Percentiles rank a stretch among this genome's conserved stretches.
phyloP scores from a whole-genome alignment of 1,140 invertebrate species.

The Alviniconcha marisindica region DNA sequence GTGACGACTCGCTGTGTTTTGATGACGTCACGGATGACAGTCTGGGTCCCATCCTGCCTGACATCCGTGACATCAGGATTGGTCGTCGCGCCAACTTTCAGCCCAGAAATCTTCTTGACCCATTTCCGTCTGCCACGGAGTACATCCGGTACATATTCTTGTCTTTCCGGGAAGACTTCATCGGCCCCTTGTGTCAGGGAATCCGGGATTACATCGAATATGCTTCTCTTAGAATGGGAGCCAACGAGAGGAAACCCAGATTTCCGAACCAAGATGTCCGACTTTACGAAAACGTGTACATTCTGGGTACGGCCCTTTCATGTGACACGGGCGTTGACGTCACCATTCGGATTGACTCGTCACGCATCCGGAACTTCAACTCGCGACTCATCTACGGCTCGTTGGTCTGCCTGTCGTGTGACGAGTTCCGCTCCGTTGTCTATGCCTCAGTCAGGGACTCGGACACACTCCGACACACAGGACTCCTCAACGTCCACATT shows the following conservation, averaged over 20 bases:
- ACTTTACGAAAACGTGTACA: slow-evolving; percentile 56
- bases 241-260: not conserved
- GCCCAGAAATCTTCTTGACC: slow-evolving; percentile 16
- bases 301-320: slow-evolving; percentile 49
- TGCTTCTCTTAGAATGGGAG: not conserved
- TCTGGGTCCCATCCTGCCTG: not conserved
- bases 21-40: not conserved
- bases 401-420: slow-evolving; percentile 83
- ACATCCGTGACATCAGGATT: slow-evolving; percentile 11
- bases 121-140: slow-evolving; percentile 68
- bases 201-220: slow-evolving; percentile 49
- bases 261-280: slow-evolving; percentile 48
- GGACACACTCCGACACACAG: slow-evolving; percentile 70
- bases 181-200: slow-evolving; percentile 70
- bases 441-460: slow-evolving; percentile 83
- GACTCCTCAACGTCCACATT: slow-evolving; percentile 9
- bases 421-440: slow-evolving; percentile 82
- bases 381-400: slow-evolving; percentile 84
- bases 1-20: not conserved
- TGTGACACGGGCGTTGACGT: slow-evolving; percentile 49
- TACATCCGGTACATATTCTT: slow-evolving; percentile 87
- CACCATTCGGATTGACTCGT: slow-evolving; percentile 61
- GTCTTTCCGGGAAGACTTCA: slow-evolving; percentile 83
- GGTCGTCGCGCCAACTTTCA: not conserved
- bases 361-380: slow-evolving; percentile 61